Evolutionary conservation across 2,113 vertebrate species (phyloP), one percentile per base, ranked within the genome.

Genomic region (Grantiella picta): DNA sequence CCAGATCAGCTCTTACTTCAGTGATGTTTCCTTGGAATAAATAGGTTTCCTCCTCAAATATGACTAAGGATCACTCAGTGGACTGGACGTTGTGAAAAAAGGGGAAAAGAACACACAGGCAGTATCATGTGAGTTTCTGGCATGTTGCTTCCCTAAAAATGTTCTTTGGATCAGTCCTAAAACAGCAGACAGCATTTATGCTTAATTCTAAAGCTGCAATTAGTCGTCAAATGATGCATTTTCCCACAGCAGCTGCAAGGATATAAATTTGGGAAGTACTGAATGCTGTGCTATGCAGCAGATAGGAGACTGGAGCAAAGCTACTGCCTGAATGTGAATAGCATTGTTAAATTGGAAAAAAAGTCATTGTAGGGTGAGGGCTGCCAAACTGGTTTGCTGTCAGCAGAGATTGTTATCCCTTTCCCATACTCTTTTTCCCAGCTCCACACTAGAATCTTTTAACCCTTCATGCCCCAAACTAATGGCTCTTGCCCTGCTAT

Each of bases 321-420:
- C 4, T 4, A 40, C 7, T 44, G 71, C 28, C 70, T 71, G 45
- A 35, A 71, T 56, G 29, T 22, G 50, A 68, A 71, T 7, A 60
- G 60, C 68, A 93, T 29, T 70, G 59, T 73, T 70, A 72, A 71
- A 57, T 10, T 52, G 69, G 40, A 28, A 59, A 60, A 77, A 69
- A 53, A 31, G 59, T 22, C 59, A 63, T 71, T 45, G 31, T 14
- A 79, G 36, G 24, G 36, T 89, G 68, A 77, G 85, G 47, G 66
- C 87, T 94, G 93, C 82, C 84, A 73, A 64, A 95, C 87, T 54
- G 59, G 92, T 95, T 95, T 92, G 56, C 54, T 88, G 50, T 65
- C 70, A 83, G 82, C 63, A 80, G 53, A 94, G 89, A 73, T 83
- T 40, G 33, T 92, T 90, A 92, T 64, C 78, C 42, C 35, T 89